Conservation (phyloP, 2,888 invertebrate species). For the Aspidapion aeneum region DNA sequence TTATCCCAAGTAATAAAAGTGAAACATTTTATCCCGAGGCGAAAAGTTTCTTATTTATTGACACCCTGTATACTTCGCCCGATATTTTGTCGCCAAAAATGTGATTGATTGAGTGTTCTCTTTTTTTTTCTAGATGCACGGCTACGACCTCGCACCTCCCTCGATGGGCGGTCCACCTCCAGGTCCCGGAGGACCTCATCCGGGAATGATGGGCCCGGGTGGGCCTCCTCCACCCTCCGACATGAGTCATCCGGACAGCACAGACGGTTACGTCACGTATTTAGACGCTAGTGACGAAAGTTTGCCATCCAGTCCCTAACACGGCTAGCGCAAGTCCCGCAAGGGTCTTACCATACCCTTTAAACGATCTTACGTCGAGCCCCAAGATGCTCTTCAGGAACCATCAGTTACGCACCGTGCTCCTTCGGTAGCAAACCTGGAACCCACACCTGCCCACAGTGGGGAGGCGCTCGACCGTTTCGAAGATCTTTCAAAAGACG, state of each 20-base stretch:
- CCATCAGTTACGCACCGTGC: background rate
- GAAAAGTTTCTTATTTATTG: too few species aligned
- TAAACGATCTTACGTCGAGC: constrained; percentile 12
- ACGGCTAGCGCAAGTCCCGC: constrained; percentile 23
- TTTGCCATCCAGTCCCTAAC: constrained; percentile 70
- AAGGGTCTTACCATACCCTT: background rate
- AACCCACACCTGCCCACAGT: background rate
- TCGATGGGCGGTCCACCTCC: constrained; percentile 51
- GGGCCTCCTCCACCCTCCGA: constrained; percentile 59
- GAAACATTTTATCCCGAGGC: too few species aligned
- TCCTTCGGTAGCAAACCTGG: background rate
- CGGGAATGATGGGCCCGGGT: constrained; percentile 56
- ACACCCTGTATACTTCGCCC: too few species aligned
- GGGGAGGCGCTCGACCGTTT: background rate
- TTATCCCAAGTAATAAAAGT: too few species aligned
- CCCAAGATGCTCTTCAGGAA: constrained; percentile 8
- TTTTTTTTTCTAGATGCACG: constrained; percentile 77
- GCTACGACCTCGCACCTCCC: constrained; percentile 68
- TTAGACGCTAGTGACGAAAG: constrained; percentile 81
- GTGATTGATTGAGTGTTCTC: too few species aligned
- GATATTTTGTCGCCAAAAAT: too few species aligned
- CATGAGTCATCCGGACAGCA: constrained; percentile 74
- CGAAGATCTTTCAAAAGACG: background rate
- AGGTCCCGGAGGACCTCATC: constrained; percentile 54
- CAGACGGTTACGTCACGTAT: constrained; percentile 90